These are phyloP conservation scores for Watsonalla binaria DNA, from an alignment of 2,888 invertebrate species.

Conservation along the genomic window DNA sequence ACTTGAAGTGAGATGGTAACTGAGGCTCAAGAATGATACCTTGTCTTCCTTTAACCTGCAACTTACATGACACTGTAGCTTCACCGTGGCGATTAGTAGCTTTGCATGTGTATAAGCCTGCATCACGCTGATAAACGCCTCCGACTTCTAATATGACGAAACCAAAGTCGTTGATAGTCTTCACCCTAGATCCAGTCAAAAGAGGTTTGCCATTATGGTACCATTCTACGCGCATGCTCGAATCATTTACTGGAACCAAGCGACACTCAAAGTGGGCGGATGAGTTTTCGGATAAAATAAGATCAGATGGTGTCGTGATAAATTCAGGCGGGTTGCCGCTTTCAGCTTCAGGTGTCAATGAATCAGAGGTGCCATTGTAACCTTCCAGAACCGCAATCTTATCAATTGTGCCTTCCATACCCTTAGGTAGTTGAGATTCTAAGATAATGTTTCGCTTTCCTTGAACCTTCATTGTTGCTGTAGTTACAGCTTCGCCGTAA, in stretches of 20 bases:
- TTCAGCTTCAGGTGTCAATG: conserved; percentile 86
- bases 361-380: conserved; percentile 83
- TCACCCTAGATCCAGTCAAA: conserved; percentile 93
- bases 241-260: conserved; percentile 92
- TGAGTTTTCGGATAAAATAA: conserved; percentile 90
- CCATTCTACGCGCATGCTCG: conserved; percentile 97
- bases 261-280: conserved; percentile 96
- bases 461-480: conserved; percentile 92
- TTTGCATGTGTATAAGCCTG: conserved; percentile 94
- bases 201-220: conserved; percentile 97
- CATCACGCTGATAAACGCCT: conserved; percentile 95
- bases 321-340: conserved; percentile 94
- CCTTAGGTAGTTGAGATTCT: conserved; percentile 94
- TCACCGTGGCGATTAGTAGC: conserved; percentile 95
- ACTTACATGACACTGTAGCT: conserved; percentile 91
- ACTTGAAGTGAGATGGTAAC: conserved; percentile 90
- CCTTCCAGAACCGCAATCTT: conserved; percentile 96
- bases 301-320: conserved; percentile 90
- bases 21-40: conserved; percentile 94
- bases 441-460: conserved; percentile 94
- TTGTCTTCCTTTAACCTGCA: conserved; percentile 92
- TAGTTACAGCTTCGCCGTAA: conserved; percentile 94
- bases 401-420: conserved; percentile 95
- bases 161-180: conserved; percentile 98
- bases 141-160: conserved; percentile 97